Conservation (phyloP, 2,888 invertebrate genomes). For the Drosophila melanosoma region DNA sequence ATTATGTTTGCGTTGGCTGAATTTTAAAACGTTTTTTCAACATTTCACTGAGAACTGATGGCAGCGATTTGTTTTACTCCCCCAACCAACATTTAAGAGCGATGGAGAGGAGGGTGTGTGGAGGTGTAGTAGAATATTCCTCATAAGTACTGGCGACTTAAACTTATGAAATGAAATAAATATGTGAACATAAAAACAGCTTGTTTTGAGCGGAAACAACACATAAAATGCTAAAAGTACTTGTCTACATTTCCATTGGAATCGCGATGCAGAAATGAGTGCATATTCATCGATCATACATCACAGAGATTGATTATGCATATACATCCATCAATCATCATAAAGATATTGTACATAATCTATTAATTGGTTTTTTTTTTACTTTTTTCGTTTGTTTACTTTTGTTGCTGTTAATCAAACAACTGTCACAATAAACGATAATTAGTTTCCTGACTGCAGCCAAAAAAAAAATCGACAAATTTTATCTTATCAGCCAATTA, state of each 20-base stretch:
- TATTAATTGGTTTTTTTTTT: slow-evolving; percentile 3
- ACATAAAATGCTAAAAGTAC: background rate
- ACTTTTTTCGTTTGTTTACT: background rate
- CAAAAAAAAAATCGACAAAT: background rate
- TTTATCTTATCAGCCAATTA: slow-evolving; percentile 13
- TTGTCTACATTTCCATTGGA: slow-evolving; percentile 3
- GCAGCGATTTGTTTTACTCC: slow-evolving; percentile 70
- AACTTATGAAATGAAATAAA: slow-evolving; percentile 37
- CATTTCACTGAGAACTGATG: slow-evolving; percentile 71
- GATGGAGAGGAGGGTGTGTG: background rate
- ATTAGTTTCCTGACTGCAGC: background rate
- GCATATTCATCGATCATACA: background rate
- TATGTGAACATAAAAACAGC: slow-evolving; percentile 35
- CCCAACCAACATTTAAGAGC: slow-evolving; percentile 36
- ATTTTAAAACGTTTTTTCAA: slow-evolving; percentile 79
- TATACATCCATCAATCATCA: background rate
- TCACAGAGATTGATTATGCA: background rate
- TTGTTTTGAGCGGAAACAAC: background rate
- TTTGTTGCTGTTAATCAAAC: slow-evolving; percentile 12
- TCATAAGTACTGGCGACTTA: slow-evolving; percentile 39
- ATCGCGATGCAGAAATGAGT: background rate
- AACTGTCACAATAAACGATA: background rate
- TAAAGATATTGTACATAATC: slow-evolving; percentile 2
- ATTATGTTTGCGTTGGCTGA: slow-evolving; percentile 56
- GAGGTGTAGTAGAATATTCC: background rate